Percentiles rank a stretch among this genome's conserved stretches.
Evolutionary conservation across 2,888 invertebrate genomes (phyloP).

Genomic region (Xanthorhoe designata): DNA sequence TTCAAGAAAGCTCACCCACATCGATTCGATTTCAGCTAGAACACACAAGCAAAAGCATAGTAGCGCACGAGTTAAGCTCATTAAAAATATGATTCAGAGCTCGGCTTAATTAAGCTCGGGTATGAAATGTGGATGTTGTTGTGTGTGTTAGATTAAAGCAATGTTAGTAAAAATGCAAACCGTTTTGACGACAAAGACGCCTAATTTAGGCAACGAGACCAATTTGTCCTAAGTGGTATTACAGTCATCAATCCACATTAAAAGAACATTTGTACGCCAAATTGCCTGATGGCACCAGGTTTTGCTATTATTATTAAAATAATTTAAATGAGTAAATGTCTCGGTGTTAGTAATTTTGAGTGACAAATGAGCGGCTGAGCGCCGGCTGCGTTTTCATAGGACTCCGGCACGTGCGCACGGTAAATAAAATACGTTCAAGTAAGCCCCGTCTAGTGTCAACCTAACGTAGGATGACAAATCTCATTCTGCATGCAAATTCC

Average conservation of each 20-base stretch:
- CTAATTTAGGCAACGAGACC: conserved; percentile 2
- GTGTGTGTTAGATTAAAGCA: conserved; percentile 60
- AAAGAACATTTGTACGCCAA: conserved; percentile 35
- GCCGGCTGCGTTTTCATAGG: conserved; percentile 62
- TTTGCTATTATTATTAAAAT: conserved; percentile 58
- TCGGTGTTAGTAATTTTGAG: conserved; percentile 63
- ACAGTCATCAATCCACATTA: conserved; percentile 34
- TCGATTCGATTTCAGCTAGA: conserved; percentile 11
- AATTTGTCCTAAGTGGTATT: conserved; percentile 25
- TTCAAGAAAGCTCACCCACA: not conserved
- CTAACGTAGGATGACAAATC: conserved; percentile 69
- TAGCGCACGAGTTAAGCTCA: conserved; percentile 43
- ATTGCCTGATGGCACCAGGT: conserved; percentile 35
- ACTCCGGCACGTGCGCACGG: conserved; percentile 70
- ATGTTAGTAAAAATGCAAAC: conserved; percentile 26
- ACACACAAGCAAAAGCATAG: conserved; percentile 10
- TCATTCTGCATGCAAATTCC: conserved; percentile 73
- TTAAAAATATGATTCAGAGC: conserved; percentile 60
- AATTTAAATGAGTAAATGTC: conserved; percentile 60
- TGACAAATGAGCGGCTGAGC: conserved; percentile 75
- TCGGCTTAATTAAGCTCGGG: conserved; percentile 68
- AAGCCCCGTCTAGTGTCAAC: conserved; percentile 55
- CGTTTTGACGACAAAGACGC: conserved; percentile 15
- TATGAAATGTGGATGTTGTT: conserved; percentile 63
- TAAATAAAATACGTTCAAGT: conserved; percentile 74